A percentile compares a stretch with the other conserved stretches of the same genome.
phyloP scores from a whole-genome alignment of 2,113 vertebrate genomes.

The Natator depressus region DNA sequence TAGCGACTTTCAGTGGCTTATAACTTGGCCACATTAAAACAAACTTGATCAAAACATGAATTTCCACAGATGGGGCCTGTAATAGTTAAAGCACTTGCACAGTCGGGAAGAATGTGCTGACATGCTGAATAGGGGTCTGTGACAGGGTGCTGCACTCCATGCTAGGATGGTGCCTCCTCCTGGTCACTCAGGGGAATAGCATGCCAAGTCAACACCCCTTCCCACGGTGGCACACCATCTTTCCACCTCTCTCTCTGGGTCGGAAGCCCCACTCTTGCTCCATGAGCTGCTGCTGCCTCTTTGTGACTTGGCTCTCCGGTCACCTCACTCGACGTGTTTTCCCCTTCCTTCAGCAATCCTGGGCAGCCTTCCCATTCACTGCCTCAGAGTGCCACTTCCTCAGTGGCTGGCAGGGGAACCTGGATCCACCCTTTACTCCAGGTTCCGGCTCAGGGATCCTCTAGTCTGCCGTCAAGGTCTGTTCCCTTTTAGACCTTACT shows the following conservation, averaged over 20 bases:
- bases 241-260: neutral
- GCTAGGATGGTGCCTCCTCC: neutral
- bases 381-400: too few species aligned
- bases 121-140: neutral
- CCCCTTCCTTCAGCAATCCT: neutral
- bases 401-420: too few species aligned
- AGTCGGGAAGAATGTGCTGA: neutral
- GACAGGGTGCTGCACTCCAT: neutral
- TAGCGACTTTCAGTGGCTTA: neutral
- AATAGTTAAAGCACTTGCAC: neutral
- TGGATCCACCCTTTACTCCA: too few species aligned
- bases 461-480: too few species aligned
- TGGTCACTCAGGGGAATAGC: neutral
- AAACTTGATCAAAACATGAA: neutral
- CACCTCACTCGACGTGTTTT: neutral
- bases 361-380: neutral
- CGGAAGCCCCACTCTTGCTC: neutral
- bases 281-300: neutral
- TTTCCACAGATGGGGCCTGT: neutral
- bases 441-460: too few species aligned
- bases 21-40: neutral
- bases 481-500: too few species aligned
- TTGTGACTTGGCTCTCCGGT: neutral
- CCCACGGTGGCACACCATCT: neutral
- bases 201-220: neutral